These are phyloP conservation scores for Hydrolagus affinis DNA, from an alignment of 2,113 vertebrate genomes.

Conservation along the genomic window DNA sequence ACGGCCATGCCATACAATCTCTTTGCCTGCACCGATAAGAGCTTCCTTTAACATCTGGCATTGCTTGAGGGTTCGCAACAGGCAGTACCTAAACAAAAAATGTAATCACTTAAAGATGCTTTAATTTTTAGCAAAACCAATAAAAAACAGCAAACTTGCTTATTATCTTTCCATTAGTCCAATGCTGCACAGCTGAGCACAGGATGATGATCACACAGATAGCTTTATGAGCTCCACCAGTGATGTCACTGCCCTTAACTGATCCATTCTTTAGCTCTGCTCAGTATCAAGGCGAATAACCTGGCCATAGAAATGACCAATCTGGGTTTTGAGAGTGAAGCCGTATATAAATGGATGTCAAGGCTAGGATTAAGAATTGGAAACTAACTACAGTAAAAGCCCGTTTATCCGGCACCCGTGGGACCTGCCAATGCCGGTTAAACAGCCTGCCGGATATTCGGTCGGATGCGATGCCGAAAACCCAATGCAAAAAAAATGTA, in stretches of 20 bases:
- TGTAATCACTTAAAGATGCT: neutral
- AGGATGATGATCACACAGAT: neutral
- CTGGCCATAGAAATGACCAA: neutral
- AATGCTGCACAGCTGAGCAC: neutral
- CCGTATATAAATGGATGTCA: neutral
- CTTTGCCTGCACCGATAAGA: conserved; percentile 76
- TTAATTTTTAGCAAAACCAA: conserved; percentile 55
- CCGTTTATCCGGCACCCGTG: too few relatives aligned
- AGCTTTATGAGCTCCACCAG: neutral
- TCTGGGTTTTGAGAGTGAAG: neutral
- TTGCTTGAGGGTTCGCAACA: conserved; percentile 93
- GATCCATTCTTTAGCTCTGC: neutral
- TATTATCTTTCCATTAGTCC: neutral
- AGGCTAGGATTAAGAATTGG: neutral
- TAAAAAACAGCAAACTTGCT: conserved; percentile 61
- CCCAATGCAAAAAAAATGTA: too few relatives aligned
- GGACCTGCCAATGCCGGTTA: too few relatives aligned
- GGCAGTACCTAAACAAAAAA: conserved; percentile 71
- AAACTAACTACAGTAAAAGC: too few relatives aligned
- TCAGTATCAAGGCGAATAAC: neutral
- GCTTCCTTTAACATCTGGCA: conserved; percentile 92
- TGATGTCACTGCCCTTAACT: neutral
- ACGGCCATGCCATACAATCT: conserved; percentile 80
- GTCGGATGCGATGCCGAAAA: too few relatives aligned
- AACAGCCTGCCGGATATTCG: too few relatives aligned